These are phyloP conservation scores for Yponomeuta malinellus DNA, from an alignment of 2,888 invertebrate genomes.

Conservation along the genomic window DNA sequence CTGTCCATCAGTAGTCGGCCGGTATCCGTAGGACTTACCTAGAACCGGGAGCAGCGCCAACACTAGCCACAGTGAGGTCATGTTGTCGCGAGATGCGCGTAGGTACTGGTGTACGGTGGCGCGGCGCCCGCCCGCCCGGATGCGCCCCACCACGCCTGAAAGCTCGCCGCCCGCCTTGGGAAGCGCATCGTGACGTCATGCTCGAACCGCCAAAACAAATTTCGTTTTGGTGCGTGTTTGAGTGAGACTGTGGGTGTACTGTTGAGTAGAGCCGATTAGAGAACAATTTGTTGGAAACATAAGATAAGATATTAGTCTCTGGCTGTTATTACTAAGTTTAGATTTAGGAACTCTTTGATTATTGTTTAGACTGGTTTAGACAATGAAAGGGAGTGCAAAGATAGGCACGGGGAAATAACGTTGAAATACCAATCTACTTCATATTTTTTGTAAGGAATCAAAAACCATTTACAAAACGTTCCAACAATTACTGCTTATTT, in stretches of 20 bases:
- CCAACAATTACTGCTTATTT: neutral
- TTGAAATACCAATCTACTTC: too few species aligned
- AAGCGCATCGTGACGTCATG: neutral
- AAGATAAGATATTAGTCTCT: too few species aligned
- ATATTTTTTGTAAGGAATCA: too few species aligned
- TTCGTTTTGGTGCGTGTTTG: slow-evolving; percentile 22
- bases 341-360: too few species aligned
- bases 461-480: too few species aligned
- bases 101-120: slow-evolving; percentile 43
- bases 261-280: too few species aligned
- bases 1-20: neutral
- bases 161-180: slow-evolving; percentile 55
- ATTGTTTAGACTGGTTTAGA: too few species aligned
- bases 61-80: slow-evolving; percentile 69
- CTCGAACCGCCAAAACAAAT: neutral
- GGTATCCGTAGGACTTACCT: slow-evolving; percentile 50
- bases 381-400: too few species aligned
- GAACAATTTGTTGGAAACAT: too few species aligned
- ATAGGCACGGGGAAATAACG: too few species aligned
- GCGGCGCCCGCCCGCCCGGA: slow-evolving; percentile 35
- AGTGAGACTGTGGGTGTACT: neutral
- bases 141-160: slow-evolving; percentile 36
- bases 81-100: slow-evolving; percentile 66
- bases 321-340: too few species aligned
- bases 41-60: slow-evolving; percentile 66